Evolutionary conservation across 2,888 invertebrate species (phyloP).

Genomic region (Neuroscelio doddi): DNA sequence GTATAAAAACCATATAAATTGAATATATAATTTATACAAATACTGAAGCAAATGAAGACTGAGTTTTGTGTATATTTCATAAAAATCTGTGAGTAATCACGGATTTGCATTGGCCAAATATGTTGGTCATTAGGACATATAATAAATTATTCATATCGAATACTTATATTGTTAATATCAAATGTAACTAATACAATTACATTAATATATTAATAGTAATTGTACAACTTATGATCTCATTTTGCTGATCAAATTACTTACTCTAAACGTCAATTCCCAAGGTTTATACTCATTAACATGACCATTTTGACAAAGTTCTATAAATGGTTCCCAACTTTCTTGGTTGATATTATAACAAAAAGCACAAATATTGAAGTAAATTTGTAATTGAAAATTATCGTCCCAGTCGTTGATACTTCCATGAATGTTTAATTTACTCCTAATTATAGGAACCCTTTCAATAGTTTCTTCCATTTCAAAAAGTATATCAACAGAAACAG

Average conservation of each 20-base stretch:
- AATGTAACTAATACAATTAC: conserved; percentile 55
- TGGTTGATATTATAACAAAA: conserved; percentile 81
- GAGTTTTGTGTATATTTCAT: no score
- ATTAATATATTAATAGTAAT: conserved; percentile 47
- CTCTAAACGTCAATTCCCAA: conserved; percentile 81
- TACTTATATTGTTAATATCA: neutral
- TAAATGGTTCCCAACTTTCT: conserved; percentile 87
- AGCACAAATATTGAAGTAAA: conserved; percentile 72
- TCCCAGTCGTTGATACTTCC: conserved; percentile 58
- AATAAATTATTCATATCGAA: no score
- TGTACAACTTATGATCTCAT: conserved; percentile 23
- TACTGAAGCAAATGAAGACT: no score
- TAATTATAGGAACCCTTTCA: conserved; percentile 63
- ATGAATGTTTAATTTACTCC: conserved; percentile 56
- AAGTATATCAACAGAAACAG: conserved; percentile 54
- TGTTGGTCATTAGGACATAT: neutral
- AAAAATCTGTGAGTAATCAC: no score
- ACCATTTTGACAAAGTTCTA: conserved; percentile 82
- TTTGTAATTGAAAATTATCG: conserved; percentile 59
- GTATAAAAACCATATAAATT: no score
- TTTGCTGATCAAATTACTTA: no score
- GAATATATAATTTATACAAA: no score
- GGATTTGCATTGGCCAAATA: no score
- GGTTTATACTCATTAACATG: conserved; percentile 77
- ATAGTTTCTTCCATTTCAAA: conserved; percentile 64